Conservation (phyloP, 2,113 vertebrate genomes). For the Sterrhoptilus dennistouni region DNA sequence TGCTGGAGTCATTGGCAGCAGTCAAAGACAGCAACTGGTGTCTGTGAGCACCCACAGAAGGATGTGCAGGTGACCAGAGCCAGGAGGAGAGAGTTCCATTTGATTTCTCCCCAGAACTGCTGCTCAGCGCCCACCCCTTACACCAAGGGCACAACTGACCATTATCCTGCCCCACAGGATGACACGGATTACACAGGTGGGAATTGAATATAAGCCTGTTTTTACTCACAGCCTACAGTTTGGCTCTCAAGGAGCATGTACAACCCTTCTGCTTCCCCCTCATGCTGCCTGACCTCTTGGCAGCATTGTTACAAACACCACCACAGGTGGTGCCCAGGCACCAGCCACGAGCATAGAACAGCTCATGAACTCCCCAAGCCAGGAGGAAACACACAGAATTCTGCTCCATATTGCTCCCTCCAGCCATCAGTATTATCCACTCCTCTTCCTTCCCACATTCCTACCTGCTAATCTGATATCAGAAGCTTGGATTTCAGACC, state of each 20-base stretch:
- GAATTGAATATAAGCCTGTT: background rate
- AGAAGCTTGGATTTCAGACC: background rate
- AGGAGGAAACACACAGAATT: background rate
- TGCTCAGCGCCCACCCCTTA: background rate
- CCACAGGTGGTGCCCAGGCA: background rate
- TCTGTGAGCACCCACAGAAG: background rate
- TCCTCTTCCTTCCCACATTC: background rate
- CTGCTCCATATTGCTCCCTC: rapidly evolving
- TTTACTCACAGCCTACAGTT: background rate
- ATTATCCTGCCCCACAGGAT: background rate
- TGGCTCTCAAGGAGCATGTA: background rate
- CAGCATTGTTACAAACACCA: rapidly evolving
- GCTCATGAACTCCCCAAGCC: no score
- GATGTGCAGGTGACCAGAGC: background rate
- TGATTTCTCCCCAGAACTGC: background rate
- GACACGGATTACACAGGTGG: rapidly evolving
- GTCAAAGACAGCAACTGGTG: background rate
- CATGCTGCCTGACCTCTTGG: rapidly evolving
- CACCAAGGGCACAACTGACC: rapidly evolving
- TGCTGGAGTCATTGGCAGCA: background rate
- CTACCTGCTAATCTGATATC: background rate
- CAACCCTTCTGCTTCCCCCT: background rate
- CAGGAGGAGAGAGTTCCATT: rapidly evolving
- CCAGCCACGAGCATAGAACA: rapidly evolving
- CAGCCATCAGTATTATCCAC: rapidly evolving